Evolutionary conservation across 2,888 invertebrate genomes (phyloP).

Genomic region (Campoletis raptor): DNA sequence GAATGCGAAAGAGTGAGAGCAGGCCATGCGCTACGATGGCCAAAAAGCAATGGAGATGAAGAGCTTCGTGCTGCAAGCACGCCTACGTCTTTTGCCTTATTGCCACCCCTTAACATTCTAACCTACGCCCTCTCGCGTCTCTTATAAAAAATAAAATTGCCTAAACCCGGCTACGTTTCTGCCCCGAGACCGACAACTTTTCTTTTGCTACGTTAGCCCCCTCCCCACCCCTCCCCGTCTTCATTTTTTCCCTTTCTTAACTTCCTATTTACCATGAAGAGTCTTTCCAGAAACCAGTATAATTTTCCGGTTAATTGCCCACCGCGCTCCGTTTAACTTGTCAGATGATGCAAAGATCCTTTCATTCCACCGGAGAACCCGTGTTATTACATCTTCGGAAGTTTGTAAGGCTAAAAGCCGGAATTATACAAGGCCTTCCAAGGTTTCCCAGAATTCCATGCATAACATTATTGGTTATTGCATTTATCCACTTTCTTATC

Average conservation of each 20-base stretch:
- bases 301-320: slow-evolving; percentile 57
- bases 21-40: slow-evolving; percentile 12
- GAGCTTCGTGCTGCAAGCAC: slow-evolving; percentile 47
- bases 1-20: slow-evolving; percentile 17
- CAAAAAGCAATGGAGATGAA: slow-evolving; percentile 49
- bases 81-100: slow-evolving; percentile 56
- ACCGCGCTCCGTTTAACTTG: slow-evolving; percentile 29
- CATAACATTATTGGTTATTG: slow-evolving; percentile 46
- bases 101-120: slow-evolving; percentile 15
- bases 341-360: slow-evolving; percentile 16
- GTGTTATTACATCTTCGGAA: slow-evolving; percentile 33
- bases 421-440: slow-evolving; percentile 10
- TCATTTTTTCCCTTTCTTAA: slow-evolving; percentile 7
- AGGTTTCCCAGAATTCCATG: slow-evolving; percentile 10
- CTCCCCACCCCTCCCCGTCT: neutral
- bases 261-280: slow-evolving; percentile 26
- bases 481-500: slow-evolving; percentile 4
- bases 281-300: slow-evolving; percentile 45
- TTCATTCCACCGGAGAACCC: slow-evolving; percentile 11
- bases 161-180: neutral
- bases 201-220: neutral
- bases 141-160: slow-evolving; percentile 54
- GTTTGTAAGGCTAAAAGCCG: slow-evolving; percentile 23
- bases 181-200: slow-evolving; percentile 38
- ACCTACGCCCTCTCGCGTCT: slow-evolving; percentile 24